These are phyloP conservation scores for Galerucella calmariensis DNA, from an alignment of 2,888 invertebrate genomes.

Conservation along the genomic window DNA sequence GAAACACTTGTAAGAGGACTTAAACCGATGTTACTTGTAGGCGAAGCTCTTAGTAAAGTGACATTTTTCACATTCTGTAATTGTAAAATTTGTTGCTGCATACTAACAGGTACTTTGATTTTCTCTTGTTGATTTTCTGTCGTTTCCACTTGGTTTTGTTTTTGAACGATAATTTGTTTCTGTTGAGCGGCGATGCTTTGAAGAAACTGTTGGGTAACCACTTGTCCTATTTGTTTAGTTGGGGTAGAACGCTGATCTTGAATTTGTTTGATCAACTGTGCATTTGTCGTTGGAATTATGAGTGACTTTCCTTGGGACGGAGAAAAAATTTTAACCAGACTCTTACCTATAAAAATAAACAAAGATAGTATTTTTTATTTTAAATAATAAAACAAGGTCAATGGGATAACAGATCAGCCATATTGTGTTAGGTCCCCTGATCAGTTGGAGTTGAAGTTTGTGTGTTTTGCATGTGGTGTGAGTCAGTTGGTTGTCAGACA, in stretches of 20 bases:
- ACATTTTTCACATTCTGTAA: constrained; percentile 63
- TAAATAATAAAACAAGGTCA: not conserved
- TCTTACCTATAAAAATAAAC: constrained; percentile 50
- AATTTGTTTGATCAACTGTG: constrained; percentile 57
- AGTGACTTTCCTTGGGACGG: constrained; percentile 64
- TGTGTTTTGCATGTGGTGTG: too few species aligned
- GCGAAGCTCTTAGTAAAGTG: constrained; percentile 57
- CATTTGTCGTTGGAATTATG: constrained; percentile 65
- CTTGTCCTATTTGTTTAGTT: constrained; percentile 51
- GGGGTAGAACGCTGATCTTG: constrained; percentile 50
- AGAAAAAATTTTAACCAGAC: constrained; percentile 63
- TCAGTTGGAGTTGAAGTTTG: too few species aligned
- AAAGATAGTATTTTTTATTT: not conserved
- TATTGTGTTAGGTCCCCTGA: too few species aligned
- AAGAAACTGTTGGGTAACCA: constrained; percentile 59
- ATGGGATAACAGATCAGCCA: not conserved
- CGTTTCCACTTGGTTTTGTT: constrained; percentile 41
- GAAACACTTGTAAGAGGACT: constrained; percentile 39
- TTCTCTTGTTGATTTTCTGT: constrained; percentile 37
- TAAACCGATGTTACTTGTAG: constrained; percentile 43
- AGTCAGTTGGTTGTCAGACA: too few species aligned
- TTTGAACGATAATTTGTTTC: constrained; percentile 54
- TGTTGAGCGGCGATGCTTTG: constrained; percentile 59
- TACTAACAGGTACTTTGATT: constrained; percentile 46
- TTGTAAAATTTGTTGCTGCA: constrained; percentile 60